Conservation (phyloP, 2,113 vertebrate species). For the Dasyornis broadbenti region DNA sequence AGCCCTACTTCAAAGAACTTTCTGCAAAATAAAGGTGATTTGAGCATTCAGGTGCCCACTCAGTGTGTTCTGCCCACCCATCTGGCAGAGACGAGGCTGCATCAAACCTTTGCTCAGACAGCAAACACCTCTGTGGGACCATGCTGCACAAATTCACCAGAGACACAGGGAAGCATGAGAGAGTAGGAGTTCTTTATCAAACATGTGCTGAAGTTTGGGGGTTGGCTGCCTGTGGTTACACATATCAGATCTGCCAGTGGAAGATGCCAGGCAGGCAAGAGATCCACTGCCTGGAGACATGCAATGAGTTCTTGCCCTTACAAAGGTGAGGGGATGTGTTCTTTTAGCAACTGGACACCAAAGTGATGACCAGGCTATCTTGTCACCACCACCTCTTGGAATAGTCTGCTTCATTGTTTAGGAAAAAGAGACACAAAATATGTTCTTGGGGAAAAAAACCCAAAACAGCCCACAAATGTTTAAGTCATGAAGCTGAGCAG, state of each 20-base stretch:
- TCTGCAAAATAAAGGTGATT: not conserved
- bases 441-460: accelerated
- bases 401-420: not conserved
- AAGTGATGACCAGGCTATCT: not conserved
- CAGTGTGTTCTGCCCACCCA: not conserved
- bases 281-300: not conserved
- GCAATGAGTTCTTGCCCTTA: not conserved
- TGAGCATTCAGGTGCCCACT: not conserved
- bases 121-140: not conserved
- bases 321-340: not conserved
- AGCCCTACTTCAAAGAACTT: not conserved
- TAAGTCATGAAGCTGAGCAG: not conserved
- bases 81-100: not conserved
- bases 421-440: not conserved
- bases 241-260: not conserved
- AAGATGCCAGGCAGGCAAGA: not conserved
- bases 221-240: accelerated
- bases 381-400: not conserved
- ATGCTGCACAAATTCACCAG: accelerated
- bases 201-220: accelerated
- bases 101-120: not conserved
- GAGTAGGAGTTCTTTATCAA: not conserved
- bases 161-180: not conserved
- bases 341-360: not conserved
- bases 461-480: not conserved